Conservation (phyloP, 2,113 vertebrate genomes). For the Zosterops lateralis region DNA sequence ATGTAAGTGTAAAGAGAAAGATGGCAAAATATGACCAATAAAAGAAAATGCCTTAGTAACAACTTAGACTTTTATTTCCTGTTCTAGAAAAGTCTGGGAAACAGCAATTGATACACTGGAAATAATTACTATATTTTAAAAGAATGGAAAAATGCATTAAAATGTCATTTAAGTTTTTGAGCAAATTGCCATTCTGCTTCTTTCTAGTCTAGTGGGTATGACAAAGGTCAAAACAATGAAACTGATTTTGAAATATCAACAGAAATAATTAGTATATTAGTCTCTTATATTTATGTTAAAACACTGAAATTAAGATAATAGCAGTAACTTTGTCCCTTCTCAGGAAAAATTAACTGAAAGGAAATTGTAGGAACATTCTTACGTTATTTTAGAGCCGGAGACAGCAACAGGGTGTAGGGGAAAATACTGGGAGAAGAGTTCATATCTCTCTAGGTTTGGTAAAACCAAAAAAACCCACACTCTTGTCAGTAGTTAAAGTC, state of each 20-base stretch:
- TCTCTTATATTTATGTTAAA: not conserved
- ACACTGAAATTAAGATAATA: not conserved
- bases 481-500: not conserved
- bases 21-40: not conserved
- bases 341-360: not conserved
- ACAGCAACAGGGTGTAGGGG: not conserved
- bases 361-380: not conserved
- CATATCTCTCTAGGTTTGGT: not conserved
- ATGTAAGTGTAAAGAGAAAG: not conserved
- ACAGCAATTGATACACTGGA: not conserved
- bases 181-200: not conserved
- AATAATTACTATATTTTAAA: not conserved
- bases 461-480: not conserved
- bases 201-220: not conserved
- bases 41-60: not conserved
- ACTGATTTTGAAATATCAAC: not conserved
- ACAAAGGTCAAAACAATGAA: conserved; percentile 49
- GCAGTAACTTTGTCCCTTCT: not conserved
- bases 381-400: not conserved
- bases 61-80: not conserved
- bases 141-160: conserved; percentile 53
- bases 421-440: not conserved
- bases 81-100: not conserved
- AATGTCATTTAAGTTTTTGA: conserved; percentile 22
- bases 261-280: not conserved